Conservation (phyloP, 2,113 vertebrate genomes). For the Podocnemis expansa region DNA sequence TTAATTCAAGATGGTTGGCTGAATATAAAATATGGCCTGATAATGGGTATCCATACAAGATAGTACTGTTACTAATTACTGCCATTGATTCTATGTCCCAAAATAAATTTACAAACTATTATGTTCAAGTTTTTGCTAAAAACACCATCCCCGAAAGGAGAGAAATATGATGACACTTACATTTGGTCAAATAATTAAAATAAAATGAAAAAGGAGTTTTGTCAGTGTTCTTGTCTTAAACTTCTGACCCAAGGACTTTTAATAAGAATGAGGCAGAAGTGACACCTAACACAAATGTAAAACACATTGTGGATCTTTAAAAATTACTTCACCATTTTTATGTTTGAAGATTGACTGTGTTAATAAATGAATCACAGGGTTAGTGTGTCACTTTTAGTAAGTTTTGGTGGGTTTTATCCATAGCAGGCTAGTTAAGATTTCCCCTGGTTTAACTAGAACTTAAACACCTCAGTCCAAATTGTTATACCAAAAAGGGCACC, state of each 20-base stretch:
- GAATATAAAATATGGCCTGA: neutral
- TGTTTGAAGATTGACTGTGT: neutral
- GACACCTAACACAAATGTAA: neutral
- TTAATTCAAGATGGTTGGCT: neutral
- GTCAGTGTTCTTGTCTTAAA: neutral
- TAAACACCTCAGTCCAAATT: too few relatives aligned
- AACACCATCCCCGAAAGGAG: neutral
- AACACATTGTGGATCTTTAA: neutral
- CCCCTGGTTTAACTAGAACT: neutral
- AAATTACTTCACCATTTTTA: neutral
- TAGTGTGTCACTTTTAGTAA: neutral
- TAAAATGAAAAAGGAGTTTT: neutral
- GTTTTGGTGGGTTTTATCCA: neutral
- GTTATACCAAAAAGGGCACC: too few relatives aligned
- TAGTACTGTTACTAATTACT: neutral
- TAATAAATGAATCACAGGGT: neutral
- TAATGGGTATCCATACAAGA: neutral
- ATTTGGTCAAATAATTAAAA: neutral
- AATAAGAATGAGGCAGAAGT: neutral
- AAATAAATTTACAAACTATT: neutral
- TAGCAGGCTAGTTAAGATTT: neutral
- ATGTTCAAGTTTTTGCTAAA: neutral
- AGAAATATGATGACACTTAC: neutral
- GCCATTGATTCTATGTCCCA: neutral
- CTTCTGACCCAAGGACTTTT: neutral